phyloP scores from a whole-genome alignment of 2,797 vertebrate genomes.

The Enteromius mattozi region DNA sequence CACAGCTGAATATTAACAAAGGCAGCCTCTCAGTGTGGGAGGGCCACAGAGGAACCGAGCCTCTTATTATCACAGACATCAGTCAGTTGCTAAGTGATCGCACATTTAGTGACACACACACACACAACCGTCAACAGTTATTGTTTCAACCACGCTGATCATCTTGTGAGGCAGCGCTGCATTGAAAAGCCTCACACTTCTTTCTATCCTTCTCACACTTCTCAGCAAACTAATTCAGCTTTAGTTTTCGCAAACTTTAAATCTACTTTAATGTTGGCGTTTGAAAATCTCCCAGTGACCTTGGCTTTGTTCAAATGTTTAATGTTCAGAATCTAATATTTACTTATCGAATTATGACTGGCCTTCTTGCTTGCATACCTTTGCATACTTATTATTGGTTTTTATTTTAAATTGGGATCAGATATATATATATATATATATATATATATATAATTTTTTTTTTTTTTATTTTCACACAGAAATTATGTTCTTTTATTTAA shows the following conservation, averaged over 20 bases:
- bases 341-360: background rate
- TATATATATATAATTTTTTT: too few species aligned
- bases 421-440: too few species aligned
- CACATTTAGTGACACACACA: constrained; percentile 25
- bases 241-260: background rate
- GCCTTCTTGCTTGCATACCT: background rate
- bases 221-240: too few species aligned
- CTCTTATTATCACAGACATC: constrained; percentile 51
- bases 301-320: background rate
- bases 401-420: background rate
- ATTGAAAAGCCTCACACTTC: background rate
- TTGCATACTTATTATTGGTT: background rate
- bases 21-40: constrained; percentile 24
- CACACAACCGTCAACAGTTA: constrained; percentile 18
- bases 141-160: constrained; percentile 2
- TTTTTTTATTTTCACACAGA: background rate
- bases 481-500: background rate
- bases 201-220: background rate
- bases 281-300: background rate
- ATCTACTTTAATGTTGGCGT: background rate
- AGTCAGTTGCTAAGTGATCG: constrained; percentile 43
- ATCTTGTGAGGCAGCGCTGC: background rate
- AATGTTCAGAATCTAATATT: background rate
- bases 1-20: constrained; percentile 18
- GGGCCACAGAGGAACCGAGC: constrained; percentile 7